Conservation (phyloP, 2,113 vertebrate genomes). For the Amia ocellicauda region DNA sequence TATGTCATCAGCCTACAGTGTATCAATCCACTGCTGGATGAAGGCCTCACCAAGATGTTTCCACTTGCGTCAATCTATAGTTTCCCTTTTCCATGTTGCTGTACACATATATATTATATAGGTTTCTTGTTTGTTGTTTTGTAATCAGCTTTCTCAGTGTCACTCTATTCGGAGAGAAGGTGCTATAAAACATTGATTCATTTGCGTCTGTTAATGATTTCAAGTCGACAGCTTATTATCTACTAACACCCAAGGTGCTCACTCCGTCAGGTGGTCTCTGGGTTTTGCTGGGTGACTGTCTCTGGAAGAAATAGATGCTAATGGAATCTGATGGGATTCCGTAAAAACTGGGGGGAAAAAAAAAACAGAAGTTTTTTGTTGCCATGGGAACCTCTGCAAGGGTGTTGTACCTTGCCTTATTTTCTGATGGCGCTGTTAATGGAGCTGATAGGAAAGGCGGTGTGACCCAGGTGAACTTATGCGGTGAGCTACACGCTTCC, state of each 20-base stretch:
- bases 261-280: neutral
- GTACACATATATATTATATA: too few species aligned
- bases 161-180: too few species aligned
- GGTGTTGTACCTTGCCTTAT: neutral
- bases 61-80: too few species aligned
- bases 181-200: too few species aligned
- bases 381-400: constrained; percentile 17
- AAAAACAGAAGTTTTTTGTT: constrained; percentile 7
- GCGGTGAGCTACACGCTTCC: neutral
- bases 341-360: neutral
- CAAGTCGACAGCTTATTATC: too few species aligned
- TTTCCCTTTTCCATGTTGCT: too few species aligned
- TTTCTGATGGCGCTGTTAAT: constrained; percentile 7
- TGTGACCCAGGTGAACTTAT: constrained; percentile 18
- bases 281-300: neutral
- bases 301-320: constrained; percentile 8
- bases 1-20: too few species aligned
- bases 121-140: too few species aligned
- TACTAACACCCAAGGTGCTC: neutral
- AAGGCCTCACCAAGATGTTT: too few species aligned
- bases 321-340: constrained; percentile 4
- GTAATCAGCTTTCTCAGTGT: too few species aligned
- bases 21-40: too few species aligned
- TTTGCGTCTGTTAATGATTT: too few species aligned
- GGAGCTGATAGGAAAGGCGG: constrained; percentile 12